Percentiles rank a stretch among this genome's conserved stretches.
These are phyloP conservation scores for Pseudopipra pipra DNA, from an alignment of 2,113 vertebrate genomes.

Conservation along the genomic window DNA sequence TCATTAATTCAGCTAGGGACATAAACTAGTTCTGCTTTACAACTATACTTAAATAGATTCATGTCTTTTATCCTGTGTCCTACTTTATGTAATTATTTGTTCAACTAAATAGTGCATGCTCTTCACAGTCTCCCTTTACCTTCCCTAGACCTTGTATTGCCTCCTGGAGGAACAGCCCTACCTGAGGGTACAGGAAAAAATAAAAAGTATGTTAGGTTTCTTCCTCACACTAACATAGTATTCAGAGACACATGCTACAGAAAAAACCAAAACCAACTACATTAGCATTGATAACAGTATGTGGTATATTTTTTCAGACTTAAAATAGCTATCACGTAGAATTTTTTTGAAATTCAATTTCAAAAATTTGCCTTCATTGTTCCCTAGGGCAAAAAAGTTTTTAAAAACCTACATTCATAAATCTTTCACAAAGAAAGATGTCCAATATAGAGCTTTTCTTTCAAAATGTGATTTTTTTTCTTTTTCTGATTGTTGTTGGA, in stretches of 20 bases:
- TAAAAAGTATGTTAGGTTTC: neutral
- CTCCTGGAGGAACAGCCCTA: neutral
- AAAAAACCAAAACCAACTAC: neutral
- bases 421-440: neutral
- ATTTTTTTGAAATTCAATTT: neutral
- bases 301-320: neutral
- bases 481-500: neutral
- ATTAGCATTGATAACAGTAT: neutral
- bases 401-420: neutral
- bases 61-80: neutral
- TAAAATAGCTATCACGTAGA: neutral
- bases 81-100: constrained; percentile 35
- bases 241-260: rapidly evolving
- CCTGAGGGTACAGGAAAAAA: neutral
- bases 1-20: neutral
- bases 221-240: neutral
- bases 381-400: neutral
- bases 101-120: neutral
- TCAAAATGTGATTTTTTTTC: neutral
- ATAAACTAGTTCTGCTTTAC: neutral
- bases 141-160: neutral
- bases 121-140: neutral
- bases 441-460: neutral
- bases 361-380: neutral
- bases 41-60: neutral